These are phyloP conservation scores for Chitala chitala DNA, from an alignment of 2,113 vertebrate species.

Conservation along the genomic window DNA sequence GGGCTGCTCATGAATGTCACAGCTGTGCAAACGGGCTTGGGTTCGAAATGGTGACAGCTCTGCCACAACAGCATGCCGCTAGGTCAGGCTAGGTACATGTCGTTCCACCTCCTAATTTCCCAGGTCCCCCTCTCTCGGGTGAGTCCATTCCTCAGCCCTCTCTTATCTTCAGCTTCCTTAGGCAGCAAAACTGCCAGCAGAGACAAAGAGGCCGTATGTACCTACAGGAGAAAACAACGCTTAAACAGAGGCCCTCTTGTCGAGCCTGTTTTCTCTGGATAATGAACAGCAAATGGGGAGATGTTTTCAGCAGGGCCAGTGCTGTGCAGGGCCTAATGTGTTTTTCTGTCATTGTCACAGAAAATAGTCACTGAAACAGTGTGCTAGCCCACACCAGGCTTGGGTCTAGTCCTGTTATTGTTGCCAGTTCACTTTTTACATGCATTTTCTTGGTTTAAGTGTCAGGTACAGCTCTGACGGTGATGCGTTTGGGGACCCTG, in stretches of 20 bases:
- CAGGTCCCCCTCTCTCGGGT: not conserved
- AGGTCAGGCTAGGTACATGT: not conserved
- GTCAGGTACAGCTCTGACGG: no score
- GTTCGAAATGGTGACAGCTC: not conserved
- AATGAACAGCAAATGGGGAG: not conserved
- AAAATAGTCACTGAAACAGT: not conserved
- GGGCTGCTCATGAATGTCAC: no score
- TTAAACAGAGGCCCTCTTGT: not conserved
- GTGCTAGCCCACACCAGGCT: not conserved
- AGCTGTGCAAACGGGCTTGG: no score
- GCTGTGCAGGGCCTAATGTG: not conserved
- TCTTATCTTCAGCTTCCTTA: not conserved
- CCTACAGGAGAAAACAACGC: not conserved
- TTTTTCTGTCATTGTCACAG: not conserved
- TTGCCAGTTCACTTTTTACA: no score
- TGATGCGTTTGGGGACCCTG: no score
- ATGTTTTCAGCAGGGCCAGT: not conserved
- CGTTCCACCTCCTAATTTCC: not conserved
- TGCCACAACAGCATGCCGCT: not conserved
- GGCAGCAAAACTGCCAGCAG: conserved; percentile 9
- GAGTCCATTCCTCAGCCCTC: not conserved
- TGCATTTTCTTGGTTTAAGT: no score
- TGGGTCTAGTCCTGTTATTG: not conserved
- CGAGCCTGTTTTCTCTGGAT: not conserved
- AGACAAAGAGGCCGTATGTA: no score